phyloP scores from a whole-genome alignment of 2,797 vertebrate genomes.

The Phoeniculus purpureus region DNA sequence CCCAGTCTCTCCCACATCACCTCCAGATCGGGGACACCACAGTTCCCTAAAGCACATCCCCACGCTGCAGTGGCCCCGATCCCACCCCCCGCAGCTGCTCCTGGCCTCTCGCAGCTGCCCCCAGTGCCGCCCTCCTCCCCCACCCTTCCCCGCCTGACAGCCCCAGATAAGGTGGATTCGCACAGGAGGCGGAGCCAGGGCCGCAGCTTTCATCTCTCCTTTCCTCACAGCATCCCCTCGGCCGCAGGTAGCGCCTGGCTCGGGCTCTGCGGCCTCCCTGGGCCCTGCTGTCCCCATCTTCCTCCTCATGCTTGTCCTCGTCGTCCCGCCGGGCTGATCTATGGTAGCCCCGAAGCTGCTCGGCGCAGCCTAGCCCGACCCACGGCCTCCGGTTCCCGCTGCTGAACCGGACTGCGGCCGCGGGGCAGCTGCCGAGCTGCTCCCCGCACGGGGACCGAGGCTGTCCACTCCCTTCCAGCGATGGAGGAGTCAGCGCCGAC shows the following conservation, averaged over 20 bases:
- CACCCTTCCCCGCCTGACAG: background rate
- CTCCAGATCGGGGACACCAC: accelerated
- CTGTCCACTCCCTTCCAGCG: background rate
- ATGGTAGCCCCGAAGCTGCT: accelerated
- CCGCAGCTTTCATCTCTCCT: background rate
- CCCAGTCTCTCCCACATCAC: background rate
- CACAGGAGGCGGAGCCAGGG: background rate
- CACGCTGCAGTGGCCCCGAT: background rate
- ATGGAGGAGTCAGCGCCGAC: too few relatives aligned
- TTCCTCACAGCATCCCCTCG: background rate
- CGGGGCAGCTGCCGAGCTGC: background rate
- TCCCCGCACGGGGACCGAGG: background rate
- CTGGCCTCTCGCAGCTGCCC: background rate
- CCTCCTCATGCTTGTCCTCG: background rate
- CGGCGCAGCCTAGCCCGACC: background rate
- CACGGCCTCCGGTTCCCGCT: background rate
- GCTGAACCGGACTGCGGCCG: background rate
- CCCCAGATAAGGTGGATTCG: background rate
- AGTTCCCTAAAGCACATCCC: accelerated
- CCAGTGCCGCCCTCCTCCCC: background rate
- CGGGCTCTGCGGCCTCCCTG: background rate
- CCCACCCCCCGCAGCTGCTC: background rate
- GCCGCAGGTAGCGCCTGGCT: background rate
- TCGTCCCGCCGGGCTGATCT: background rate
- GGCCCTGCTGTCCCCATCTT: accelerated